Conservation (phyloP, 35 echinoderm and acorn worm genomes). For the Lytechinus pictus region DNA sequence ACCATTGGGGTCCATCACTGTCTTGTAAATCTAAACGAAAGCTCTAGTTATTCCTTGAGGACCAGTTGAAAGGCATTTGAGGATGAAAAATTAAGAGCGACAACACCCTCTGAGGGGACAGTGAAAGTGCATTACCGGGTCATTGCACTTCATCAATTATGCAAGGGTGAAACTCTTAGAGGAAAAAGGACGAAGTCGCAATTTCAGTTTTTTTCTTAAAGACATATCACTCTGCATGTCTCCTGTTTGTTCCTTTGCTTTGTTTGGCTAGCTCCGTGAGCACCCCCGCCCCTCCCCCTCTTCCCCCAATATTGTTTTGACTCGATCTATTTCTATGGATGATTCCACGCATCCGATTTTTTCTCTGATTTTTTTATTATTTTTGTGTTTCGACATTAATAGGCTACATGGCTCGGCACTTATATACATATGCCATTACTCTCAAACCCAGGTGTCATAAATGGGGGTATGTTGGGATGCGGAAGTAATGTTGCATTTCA, state of each 20-base stretch:
- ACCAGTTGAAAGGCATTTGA: background rate
- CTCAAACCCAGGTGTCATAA: too few relatives aligned
- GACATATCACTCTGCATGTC: background rate
- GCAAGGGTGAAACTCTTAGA: background rate
- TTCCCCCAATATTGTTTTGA: too few relatives aligned
- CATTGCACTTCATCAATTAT: background rate
- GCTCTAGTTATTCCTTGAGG: background rate
- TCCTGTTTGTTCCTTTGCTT: background rate
- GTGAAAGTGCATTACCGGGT: background rate
- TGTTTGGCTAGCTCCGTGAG: background rate
- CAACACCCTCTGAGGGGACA: background rate
- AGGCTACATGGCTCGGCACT: too few relatives aligned
- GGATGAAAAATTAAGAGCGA: conserved; percentile 11
- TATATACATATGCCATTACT: too few relatives aligned
- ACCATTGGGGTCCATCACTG: background rate
- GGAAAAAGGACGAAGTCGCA: background rate
- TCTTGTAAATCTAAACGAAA: background rate
- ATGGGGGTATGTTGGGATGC: too few relatives aligned
- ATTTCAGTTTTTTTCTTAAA: background rate
- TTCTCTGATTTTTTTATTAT: too few relatives aligned
- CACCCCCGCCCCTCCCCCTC: background rate
- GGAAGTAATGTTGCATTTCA: too few relatives aligned
- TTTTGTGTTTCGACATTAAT: too few relatives aligned
- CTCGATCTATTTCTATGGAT: too few relatives aligned
- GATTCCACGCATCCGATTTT: too few relatives aligned